Conservation (phyloP, 2,113 vertebrate genomes). For the Corydoras maculifer region DNA sequence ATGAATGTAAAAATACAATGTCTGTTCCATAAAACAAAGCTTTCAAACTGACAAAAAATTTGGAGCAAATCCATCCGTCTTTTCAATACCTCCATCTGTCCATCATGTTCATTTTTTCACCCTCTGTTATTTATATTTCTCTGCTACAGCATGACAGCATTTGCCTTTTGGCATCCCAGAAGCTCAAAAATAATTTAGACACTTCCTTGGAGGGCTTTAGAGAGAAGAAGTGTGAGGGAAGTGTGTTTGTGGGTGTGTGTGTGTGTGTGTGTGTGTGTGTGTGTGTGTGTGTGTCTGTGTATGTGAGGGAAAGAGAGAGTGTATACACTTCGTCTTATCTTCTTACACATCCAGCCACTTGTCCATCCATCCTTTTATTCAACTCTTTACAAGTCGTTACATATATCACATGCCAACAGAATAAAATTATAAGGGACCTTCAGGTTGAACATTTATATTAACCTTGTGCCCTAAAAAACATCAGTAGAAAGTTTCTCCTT, state of each 20-base stretch:
- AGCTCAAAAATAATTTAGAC: neutral
- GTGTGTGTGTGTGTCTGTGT: neutral
- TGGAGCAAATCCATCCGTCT: too few species aligned
- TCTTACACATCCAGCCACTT: neutral
- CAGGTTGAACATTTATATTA: too few species aligned
- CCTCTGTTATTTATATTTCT: neutral
- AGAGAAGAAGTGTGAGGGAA: too few species aligned
- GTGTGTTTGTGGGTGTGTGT: too few species aligned
- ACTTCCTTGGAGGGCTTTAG: neutral
- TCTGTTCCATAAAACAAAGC: too few species aligned
- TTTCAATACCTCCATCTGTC: too few species aligned
- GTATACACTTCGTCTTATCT: neutral
- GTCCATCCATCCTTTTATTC: neutral
- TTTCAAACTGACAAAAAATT: too few species aligned
- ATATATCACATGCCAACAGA: neutral
- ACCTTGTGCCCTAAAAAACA: too few species aligned
- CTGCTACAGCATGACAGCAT: neutral
- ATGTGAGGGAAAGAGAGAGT: neutral
- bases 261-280: too few species aligned
- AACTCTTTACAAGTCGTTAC: neutral
- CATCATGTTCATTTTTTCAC: neutral
- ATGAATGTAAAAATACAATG: too few species aligned
- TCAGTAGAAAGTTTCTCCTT: too few species aligned
- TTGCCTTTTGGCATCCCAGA: constrained; percentile 5
- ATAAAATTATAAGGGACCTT: too few species aligned